Base-by-base conservation (phyloP, 2,888 invertebrate genomes). In the Polydesmus complanatus region DNA sequence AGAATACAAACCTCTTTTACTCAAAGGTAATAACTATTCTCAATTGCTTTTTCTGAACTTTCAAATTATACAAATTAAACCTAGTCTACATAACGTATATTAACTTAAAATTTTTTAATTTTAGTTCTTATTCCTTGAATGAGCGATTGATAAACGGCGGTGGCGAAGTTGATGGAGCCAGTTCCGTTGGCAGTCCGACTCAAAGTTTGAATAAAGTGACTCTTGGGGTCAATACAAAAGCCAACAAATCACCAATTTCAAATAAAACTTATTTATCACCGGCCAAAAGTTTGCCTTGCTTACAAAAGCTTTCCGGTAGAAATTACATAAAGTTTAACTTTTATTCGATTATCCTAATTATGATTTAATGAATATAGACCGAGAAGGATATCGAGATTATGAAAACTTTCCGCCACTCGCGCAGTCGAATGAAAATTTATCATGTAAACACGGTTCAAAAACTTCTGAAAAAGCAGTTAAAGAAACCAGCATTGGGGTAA, bases 151-250 rank as follows among this genome's bases (percentile, higher is more conserved):
- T 59, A n/a, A 50, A 58, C n/a, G 54, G 55, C 8, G 55, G 67
- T 21, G 62, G 65, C 5, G 66, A 69, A 55, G 62, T 70, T 21
- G 72, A 72, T 49, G 71, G 71, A 14, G 70, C 69, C 52, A 71
- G 71, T 62, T 68, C 67, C 19, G 68, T 68, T 54, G 68, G 70
- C 54, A 69, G 70, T 64, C 70, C 70, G 0, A 65, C 66, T 2
- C 65, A 67, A 5, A 68, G 69, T 63, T 63, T 60, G 2, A 26
- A 53, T 25, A 60, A 37, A 27, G 26, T 21, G 21, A 26, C 27
- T 14, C 25, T 54, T 5, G 26, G 23, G 8, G 19, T 19, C 58
- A 51, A 37, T 37, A 14, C 37, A 5, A 37, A 8, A 8, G 14
- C 14, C 5, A 37, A 37, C 14, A n/a, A n/a, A n/a, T n/a, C n/a